A percentile compares a stretch with the other conserved stretches of the same genome.
These are phyloP conservation scores for Apteryx owenii DNA, from an alignment of 2,113 vertebrate genomes.

Conservation along the genomic window DNA sequence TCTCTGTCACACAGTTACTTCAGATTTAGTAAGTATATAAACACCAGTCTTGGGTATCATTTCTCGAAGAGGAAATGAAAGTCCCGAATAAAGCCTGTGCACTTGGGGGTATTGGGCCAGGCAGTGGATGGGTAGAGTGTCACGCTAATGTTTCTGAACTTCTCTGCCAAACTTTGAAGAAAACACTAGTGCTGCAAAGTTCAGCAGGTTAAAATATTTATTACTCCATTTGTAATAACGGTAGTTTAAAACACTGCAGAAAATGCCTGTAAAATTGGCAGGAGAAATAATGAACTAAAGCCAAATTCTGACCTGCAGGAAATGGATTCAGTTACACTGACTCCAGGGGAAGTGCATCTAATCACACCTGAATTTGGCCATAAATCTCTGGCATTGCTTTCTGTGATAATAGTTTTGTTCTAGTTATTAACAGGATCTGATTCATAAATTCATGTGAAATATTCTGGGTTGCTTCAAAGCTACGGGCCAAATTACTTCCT, in stretches of 20 bases:
- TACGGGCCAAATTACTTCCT: neutral
- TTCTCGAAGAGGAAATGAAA: neutral
- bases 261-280: neutral
- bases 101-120: neutral
- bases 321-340: neutral
- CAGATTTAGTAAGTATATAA: neutral
- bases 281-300: neutral
- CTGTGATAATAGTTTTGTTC: neutral
- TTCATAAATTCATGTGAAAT: neutral
- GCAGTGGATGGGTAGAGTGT: too few species aligned
- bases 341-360: neutral
- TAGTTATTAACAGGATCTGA: neutral
- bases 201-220: neutral
- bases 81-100: neutral
- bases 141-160: neutral
- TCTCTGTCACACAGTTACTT: neutral
- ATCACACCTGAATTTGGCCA: neutral
- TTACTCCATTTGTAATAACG: neutral
- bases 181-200: neutral
- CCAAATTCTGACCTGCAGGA: neutral
- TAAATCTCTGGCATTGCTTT: neutral
- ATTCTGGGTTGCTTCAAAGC: neutral
- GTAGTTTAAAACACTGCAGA: neutral
- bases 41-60: neutral
- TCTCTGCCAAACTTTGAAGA: neutral